Conservation (phyloP, 2,113 vertebrate species). For the Microcebus murinus region DNA sequence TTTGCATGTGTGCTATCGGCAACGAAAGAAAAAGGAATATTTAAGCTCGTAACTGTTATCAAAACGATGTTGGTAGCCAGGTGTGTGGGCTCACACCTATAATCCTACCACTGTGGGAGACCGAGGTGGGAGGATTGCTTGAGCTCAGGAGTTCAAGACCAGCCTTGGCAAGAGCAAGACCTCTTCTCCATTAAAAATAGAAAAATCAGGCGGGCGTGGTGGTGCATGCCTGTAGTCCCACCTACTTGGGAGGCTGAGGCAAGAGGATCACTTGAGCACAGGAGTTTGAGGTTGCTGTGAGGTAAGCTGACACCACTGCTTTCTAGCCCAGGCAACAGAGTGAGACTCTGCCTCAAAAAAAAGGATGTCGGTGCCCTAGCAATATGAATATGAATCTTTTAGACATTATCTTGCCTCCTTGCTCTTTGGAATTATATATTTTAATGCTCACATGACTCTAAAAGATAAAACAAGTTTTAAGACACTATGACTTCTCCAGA, state of each 20-base stretch:
- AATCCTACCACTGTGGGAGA: not conserved
- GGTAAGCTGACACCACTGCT: not conserved
- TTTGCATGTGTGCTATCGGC: too few species aligned
- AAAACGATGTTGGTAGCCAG: too few species aligned
- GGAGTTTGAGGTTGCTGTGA: not conserved
- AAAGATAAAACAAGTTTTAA: constrained; percentile 8
- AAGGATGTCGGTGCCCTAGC: too few species aligned
- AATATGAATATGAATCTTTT: too few species aligned
- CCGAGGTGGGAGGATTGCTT: not conserved
- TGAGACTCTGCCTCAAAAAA: too few species aligned
- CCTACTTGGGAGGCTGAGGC: not conserved
- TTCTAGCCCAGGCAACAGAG: too few species aligned
- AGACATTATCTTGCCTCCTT: not conserved
- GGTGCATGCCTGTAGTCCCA: not conserved
- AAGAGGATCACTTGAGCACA: not conserved
- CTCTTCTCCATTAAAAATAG: too few species aligned
- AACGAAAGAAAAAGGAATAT: not conserved
- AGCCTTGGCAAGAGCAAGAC: too few species aligned
- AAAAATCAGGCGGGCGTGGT: too few species aligned
- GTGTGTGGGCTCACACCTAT: not conserved
- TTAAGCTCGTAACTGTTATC: not conserved
- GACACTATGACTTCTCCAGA: not conserved
- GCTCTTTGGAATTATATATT: not conserved
- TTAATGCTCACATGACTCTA: not conserved
- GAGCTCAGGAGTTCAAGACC: not conserved